A percentile compares a stretch with the other conserved stretches of the same genome.
These are phyloP conservation scores for Scolopax mira DNA, from an alignment of 2,113 vertebrate genomes.

Conservation along the genomic window DNA sequence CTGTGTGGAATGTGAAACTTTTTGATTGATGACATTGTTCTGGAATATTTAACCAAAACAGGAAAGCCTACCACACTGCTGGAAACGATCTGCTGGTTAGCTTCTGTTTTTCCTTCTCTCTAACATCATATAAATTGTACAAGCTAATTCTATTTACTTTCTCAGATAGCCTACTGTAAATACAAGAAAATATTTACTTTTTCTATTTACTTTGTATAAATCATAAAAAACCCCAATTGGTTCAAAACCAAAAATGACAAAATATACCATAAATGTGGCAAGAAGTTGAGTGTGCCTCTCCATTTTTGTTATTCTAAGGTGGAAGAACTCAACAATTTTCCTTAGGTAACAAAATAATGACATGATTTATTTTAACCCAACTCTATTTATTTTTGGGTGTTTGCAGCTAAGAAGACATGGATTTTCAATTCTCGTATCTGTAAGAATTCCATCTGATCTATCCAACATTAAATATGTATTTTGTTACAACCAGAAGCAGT, in stretches of 20 bases:
- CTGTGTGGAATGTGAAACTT: not conserved
- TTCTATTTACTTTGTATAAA: not conserved
- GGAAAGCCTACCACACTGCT: not conserved
- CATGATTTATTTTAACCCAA: not conserved
- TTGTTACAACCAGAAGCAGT: not conserved
- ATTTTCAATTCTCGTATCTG: not conserved
- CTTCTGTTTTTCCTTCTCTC: not conserved
- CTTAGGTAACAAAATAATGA: not conserved
- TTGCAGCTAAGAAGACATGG: not conserved
- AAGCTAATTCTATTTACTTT: not conserved
- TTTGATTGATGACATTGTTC: constrained; percentile 4
- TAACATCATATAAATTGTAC: not conserved
- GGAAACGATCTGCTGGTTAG: not conserved
- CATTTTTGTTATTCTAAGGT: not conserved
- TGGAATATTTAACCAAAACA: constrained; percentile 26
- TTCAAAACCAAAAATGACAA: not conserved
- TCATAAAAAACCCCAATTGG: not conserved
- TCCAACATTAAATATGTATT: not conserved
- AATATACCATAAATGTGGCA: not conserved
- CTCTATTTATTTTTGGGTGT: not conserved
- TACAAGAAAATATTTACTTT: not conserved
- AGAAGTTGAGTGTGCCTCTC: not conserved
- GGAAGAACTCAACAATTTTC: not conserved
- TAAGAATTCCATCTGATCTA: not conserved
- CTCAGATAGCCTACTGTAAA: not conserved